Base-by-base conservation (phyloP, 2,113 vertebrate species). In the Oplegnathus fasciatus region DNA sequence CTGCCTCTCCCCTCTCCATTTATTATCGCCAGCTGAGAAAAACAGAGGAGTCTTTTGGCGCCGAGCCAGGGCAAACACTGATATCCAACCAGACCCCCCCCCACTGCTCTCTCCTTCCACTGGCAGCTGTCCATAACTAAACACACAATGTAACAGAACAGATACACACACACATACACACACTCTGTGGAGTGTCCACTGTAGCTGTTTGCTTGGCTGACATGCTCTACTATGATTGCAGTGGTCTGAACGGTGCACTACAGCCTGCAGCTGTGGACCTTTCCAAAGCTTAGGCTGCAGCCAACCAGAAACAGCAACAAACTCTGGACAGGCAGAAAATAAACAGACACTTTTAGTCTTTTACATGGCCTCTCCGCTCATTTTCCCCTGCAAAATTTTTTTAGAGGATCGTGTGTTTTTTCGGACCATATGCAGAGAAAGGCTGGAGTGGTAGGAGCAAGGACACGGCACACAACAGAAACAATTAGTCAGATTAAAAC, bases 101-200 rank as follows among this genome's bases (percentile, higher is more conserved):
- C 42, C 75, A 1, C 77, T n/a, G 50, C 74, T 78, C 87, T 80
- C 77, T 74, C 85, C 86, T 75, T 88, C 83, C 74, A 86, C 86
- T 94, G 93, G 91, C 93, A 93, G 88, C 93, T 92, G 92, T 90
- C 92, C 92, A 93, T 86, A 91, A 90, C 86, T 77, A 93, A 86
- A 88, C 86, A 91, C 89, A 91, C 84, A 91, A 80, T 88, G 85
- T 89, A 88, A 85, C 88, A 90, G 81, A 68, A 78, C 76, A 85
- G 75, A 76, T 28, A 58, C 79, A 66, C 68, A 74, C 84, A 75
- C 67, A 71, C 32, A 86, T 10, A 87, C 64, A 82, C 85, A 87
- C 88, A 65, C 85, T 80, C 85, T 66, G 78, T 24, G 70, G 80
- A 78, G 83, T 86, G 91, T 90, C 89, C 85, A 83, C 80, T 88